phyloP scores from a whole-genome alignment of 2,888 invertebrate species.

The Aradus depressus region DNA sequence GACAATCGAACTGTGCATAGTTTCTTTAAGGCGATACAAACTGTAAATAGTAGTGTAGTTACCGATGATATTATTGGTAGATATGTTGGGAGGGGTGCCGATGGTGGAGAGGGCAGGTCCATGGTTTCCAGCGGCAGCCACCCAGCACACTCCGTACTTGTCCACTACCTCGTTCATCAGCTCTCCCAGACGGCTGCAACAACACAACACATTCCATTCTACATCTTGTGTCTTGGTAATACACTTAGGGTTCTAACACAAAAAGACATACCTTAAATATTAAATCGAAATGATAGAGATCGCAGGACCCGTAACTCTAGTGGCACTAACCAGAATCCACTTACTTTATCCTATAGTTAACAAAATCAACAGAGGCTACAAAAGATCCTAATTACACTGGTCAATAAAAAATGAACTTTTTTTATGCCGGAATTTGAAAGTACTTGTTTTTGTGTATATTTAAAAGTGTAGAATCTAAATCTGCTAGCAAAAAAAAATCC shows the following conservation, averaged over 20 bases:
- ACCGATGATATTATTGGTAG: slow-evolving; percentile 72
- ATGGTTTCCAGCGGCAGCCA: slow-evolving; percentile 89
- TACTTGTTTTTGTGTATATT: background rate
- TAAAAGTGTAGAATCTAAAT: background rate
- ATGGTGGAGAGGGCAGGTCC: slow-evolving; percentile 88
- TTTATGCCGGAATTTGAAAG: too few species aligned
- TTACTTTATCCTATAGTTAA: too few species aligned
- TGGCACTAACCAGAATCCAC: too few species aligned
- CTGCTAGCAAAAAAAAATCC: background rate
- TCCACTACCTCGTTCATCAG: slow-evolving; percentile 78
- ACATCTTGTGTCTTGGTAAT: background rate
- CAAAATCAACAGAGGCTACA: too few species aligned
- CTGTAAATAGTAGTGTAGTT: slow-evolving; percentile 18
- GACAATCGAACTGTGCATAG: background rate
- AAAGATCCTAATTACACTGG: too few species aligned
- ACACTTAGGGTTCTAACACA: slow-evolving; percentile 1
- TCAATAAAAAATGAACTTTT: too few species aligned
- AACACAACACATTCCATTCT: too few species aligned
- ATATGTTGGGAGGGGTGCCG: slow-evolving; percentile 50
- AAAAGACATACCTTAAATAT: background rate
- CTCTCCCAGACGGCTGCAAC: slow-evolving; percentile 65
- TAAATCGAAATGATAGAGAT: background rate
- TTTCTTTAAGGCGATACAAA: background rate
- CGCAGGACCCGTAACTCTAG: too few species aligned
- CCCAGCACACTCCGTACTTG: slow-evolving; percentile 85